Conservation (phyloP, 2,888 invertebrate species). For the Norana najaformis region DNA sequence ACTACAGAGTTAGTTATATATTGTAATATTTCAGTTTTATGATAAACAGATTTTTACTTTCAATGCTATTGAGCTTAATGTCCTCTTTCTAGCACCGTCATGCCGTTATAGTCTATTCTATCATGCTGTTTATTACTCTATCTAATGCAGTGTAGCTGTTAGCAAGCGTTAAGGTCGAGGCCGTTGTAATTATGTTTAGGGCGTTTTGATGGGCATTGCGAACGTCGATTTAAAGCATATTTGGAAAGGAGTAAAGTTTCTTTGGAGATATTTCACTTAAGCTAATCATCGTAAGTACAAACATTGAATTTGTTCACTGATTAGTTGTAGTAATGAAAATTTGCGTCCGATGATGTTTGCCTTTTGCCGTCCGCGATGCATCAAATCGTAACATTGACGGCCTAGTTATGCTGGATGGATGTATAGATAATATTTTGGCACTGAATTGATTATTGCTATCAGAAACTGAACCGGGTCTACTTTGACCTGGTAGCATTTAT, state of each 20-base stretch:
- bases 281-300: not conserved
- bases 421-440: not conserved
- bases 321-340: not conserved
- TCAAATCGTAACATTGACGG: not conserved
- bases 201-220: not conserved
- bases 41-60: not conserved
- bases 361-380: not conserved
- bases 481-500: not conserved
- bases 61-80: not conserved
- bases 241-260: not conserved
- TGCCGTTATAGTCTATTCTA: not conserved
- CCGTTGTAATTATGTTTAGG: not conserved
- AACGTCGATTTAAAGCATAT: not conserved
- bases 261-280: not conserved
- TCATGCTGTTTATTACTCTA: not conserved
- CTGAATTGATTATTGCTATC: not conserved
- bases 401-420: not conserved
- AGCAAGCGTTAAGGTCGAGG: not conserved
- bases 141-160: not conserved
- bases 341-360: not conserved
- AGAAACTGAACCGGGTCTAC: not conserved
- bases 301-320: not conserved
- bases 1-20: not conserved
- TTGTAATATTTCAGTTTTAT: not conserved
- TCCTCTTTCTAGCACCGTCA: not conserved